These are phyloP conservation scores for Tenualosa thibaudeaui DNA, from an alignment of 2,797 vertebrate species.

Conservation along the genomic window DNA sequence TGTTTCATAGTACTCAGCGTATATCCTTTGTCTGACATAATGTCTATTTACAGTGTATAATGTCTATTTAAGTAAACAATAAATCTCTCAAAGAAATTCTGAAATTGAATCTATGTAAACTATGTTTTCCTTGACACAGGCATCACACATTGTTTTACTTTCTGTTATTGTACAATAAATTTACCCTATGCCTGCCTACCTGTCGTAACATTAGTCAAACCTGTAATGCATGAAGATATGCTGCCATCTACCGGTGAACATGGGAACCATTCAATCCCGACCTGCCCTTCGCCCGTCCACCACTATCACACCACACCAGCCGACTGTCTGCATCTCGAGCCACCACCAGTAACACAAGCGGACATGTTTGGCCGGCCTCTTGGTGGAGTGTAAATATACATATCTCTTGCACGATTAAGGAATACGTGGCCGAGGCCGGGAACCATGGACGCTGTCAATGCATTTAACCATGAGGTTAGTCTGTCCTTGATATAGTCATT, in stretches of 20 bases:
- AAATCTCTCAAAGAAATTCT: background rate
- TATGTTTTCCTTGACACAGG: too few relatives aligned
- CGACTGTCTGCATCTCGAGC: slow-evolving; percentile 60
- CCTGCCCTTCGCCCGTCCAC: slow-evolving; percentile 61
- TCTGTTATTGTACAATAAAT: too few relatives aligned
- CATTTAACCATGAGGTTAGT: slow-evolving; percentile 81
- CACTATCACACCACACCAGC: slow-evolving; percentile 29
- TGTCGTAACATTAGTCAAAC: background rate
- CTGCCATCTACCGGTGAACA: slow-evolving; percentile 38
- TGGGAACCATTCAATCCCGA: slow-evolving; percentile 58
- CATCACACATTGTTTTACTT: too few relatives aligned
- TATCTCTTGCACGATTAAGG: slow-evolving; percentile 53
- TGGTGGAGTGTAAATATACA: slow-evolving; percentile 61
- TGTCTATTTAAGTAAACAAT: too few relatives aligned
- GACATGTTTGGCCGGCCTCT: slow-evolving; percentile 79
- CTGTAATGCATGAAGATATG: background rate
- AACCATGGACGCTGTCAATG: slow-evolving; percentile 82
- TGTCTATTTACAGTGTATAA: background rate
- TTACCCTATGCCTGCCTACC: background rate
- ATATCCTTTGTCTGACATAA: background rate
- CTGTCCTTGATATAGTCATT: background rate
- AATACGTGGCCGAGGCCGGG: slow-evolving; percentile 48
- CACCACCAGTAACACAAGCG: slow-evolving; percentile 56
- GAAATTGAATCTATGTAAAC: too few relatives aligned
- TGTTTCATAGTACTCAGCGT: background rate